These are phyloP conservation scores for Buphagus erythrorhynchus DNA, from an alignment of 2,797 vertebrate species.

Conservation along the genomic window DNA sequence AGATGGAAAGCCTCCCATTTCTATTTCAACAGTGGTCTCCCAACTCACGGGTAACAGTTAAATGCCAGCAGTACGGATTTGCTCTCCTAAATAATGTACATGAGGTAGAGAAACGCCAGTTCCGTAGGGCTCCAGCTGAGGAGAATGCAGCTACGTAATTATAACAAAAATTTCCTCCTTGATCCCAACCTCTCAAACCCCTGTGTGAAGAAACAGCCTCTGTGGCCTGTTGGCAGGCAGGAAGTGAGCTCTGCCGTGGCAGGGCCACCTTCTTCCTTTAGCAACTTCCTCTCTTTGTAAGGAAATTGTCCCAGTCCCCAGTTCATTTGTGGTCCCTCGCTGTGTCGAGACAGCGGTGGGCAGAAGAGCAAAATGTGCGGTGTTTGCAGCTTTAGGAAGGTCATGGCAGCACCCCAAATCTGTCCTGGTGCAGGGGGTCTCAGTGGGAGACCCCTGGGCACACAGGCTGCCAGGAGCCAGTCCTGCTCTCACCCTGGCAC, in stretches of 20 bases:
- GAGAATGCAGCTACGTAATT: not conserved
- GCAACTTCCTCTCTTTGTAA: not conserved
- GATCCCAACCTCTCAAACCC: not conserved
- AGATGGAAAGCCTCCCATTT: slow-evolving; percentile 50
- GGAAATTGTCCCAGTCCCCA: not conserved
- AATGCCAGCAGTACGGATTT: not conserved
- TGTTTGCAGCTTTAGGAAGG: not conserved
- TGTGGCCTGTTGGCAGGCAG: accelerated
- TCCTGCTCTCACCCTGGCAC: accelerated
- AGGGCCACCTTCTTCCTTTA: not conserved
- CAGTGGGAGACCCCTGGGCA: not conserved
- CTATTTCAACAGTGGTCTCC: slow-evolving; percentile 31
- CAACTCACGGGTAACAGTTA: not conserved
- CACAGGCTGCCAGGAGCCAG: accelerated
- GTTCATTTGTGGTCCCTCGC: accelerated
- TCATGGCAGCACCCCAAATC: not conserved
- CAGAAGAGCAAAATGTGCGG: not conserved
- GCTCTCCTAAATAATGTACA: not conserved
- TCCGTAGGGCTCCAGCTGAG: not conserved
- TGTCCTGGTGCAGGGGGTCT: accelerated
- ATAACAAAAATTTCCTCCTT: not conserved
- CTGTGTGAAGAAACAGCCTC: not conserved
- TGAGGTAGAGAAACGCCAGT: not conserved
- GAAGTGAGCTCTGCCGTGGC: accelerated
- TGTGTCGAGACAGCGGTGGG: accelerated